These are phyloP conservation scores for Aphelenchoides besseyi DNA, from an alignment of 1,140 invertebrate species.

Conservation along the genomic window DNA sequence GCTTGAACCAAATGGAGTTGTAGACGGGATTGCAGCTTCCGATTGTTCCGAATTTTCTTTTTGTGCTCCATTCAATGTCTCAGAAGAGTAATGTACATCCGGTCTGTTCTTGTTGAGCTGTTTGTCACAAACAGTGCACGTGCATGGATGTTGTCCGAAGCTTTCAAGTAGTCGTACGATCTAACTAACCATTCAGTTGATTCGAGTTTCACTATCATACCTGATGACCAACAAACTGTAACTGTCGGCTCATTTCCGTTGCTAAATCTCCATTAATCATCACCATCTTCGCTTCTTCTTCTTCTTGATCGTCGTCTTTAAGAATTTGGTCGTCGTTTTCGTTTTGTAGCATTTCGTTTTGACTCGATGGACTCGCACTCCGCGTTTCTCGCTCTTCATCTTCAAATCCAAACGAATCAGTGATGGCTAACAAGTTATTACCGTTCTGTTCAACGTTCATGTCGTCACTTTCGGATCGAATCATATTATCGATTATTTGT, in stretches of 20 bases:
- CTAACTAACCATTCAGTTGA: background rate
- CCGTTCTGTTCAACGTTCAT: slow-evolving; percentile 6
- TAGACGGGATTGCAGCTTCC: too few species aligned
- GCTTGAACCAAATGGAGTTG: background rate
- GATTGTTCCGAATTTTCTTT: background rate
- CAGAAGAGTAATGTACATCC: background rate
- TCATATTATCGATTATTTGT: background rate
- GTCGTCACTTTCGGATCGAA: background rate
- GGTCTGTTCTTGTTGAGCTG: slow-evolving; percentile 1
- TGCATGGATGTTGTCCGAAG: background rate
- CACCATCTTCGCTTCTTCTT: background rate
- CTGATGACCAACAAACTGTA: slow-evolving; percentile 14
- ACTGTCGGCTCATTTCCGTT: slow-evolving; percentile 6
- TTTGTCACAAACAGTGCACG: slow-evolving; percentile 1
- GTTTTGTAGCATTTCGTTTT: background rate
- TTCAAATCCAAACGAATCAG: background rate
- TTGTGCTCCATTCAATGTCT: background rate
- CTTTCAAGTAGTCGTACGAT: slow-evolving; percentile 1
- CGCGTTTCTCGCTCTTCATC: background rate
- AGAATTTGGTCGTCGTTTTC: background rate
- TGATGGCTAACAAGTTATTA: background rate
- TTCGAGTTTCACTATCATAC: background rate
- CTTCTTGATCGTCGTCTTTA: background rate
- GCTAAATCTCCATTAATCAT: too few species aligned
- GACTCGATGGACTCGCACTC: background rate